A percentile compares a stretch with the other conserved stretches of the same genome.
These are phyloP conservation scores for Bombus confusus DNA, from an alignment of 1,140 invertebrate genomes.

Conservation along the genomic window DNA sequence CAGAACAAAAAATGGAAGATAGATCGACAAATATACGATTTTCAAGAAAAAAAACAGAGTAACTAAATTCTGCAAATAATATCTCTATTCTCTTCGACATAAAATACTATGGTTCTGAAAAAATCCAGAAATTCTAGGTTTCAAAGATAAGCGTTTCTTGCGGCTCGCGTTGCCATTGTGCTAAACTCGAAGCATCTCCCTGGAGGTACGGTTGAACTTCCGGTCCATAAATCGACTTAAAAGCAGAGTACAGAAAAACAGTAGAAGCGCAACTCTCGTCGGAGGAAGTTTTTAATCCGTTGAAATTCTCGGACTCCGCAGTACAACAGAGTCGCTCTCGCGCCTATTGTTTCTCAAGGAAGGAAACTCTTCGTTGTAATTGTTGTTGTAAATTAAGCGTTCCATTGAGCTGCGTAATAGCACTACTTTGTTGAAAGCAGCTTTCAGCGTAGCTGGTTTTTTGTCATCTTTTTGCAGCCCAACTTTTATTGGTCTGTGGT, in stretches of 20 bases:
- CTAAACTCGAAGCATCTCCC: background rate
- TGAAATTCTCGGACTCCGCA: background rate
- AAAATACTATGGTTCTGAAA: background rate
- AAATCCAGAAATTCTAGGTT: background rate
- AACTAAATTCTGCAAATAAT: background rate
- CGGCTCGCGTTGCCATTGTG: background rate
- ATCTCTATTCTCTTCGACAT: background rate
- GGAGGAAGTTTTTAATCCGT: conserved; percentile 6
- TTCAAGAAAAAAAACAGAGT: background rate
- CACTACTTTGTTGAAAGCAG: background rate
- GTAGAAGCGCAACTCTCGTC: background rate
- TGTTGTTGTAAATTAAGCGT: conserved; percentile 22
- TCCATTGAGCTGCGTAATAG: conserved; percentile 11
- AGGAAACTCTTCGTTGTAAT: conserved; percentile 22
- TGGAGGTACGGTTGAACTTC: conserved; percentile 16
- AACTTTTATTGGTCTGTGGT: background rate
- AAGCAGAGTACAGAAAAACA: conserved; percentile 16
- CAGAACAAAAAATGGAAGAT: background rate
- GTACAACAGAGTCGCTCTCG: background rate
- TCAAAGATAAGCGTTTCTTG: background rate
- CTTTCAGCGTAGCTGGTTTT: background rate
- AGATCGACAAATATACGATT: background rate
- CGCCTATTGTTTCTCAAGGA: conserved; percentile 17
- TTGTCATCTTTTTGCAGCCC: background rate
- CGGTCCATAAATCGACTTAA: conserved; percentile 46